Percentiles rank a stretch among this genome's conserved stretches.
Conservation (phyloP, 2,797 vertebrate genomes). For the Gambusia yucatana region DNA sequence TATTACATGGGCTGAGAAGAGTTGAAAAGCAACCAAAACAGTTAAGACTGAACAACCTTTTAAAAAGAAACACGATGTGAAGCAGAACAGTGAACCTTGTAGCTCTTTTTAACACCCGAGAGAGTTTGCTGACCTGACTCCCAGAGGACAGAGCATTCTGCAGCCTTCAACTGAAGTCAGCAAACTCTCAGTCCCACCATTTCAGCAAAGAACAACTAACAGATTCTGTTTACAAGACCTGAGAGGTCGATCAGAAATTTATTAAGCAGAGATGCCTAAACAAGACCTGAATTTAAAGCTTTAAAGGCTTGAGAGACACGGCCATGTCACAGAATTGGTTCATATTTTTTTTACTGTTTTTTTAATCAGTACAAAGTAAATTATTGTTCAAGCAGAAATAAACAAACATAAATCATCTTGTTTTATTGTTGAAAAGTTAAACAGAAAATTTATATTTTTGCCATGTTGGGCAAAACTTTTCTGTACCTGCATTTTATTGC, state of each 20-base stretch:
- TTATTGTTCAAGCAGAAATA: neutral
- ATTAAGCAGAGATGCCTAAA: conserved; percentile 3
- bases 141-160: neutral
- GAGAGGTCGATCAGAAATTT: conserved; percentile 6
- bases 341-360: neutral
- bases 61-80: neutral
- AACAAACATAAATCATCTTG: neutral
- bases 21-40: neutral
- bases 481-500: neutral
- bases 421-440: neutral
- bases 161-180: neutral
- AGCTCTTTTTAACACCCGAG: neutral
- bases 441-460: neutral
- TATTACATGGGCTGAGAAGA: neutral
- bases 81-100: conserved; percentile 4
- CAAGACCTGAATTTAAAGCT: neutral
- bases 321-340: neutral
- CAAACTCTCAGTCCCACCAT: neutral
- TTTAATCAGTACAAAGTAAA: neutral
- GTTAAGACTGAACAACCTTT: conserved; percentile 1
- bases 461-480: neutral
- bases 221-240: conserved; percentile 2
- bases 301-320: neutral
- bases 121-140: conserved; percentile 7
- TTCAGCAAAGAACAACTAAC: neutral